Conservation (phyloP, 2,888 invertebrate species). For the Oscheius myriophilus region DNA sequence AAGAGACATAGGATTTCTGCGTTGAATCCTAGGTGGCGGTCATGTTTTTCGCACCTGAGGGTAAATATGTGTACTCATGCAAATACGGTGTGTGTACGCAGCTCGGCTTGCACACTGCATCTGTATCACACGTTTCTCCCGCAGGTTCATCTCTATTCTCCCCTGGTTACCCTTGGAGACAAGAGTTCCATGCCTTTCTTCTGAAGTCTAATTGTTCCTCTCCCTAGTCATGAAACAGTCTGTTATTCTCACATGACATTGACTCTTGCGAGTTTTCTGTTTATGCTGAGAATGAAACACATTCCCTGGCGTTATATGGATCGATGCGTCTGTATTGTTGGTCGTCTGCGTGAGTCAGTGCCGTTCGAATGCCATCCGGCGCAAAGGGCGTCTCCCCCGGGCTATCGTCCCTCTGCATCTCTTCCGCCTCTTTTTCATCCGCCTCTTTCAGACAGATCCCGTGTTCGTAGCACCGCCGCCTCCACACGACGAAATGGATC, state of each 20-base stretch:
- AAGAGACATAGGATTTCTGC: no score
- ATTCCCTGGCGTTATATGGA: conserved; percentile 25
- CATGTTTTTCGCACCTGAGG: no score
- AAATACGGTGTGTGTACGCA: no score
- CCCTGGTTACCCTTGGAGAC: background rate
- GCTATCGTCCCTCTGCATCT: conserved; percentile 1
- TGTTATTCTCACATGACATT: no score
- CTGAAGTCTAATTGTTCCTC: background rate
- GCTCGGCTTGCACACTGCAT: no score
- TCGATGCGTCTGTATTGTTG: conserved; percentile 10
- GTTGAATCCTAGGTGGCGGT: no score
- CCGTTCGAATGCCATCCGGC: conserved; percentile 3
- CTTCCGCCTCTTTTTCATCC: background rate
- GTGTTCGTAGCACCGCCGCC: conserved; percentile 52
- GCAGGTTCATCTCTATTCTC: background rate
- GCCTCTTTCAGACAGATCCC: conserved; percentile 41
- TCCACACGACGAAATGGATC: conserved; percentile 38
- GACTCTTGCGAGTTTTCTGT: no score
- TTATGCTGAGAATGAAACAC: no score
- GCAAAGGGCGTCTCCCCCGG: background rate
- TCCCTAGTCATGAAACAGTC: no score
- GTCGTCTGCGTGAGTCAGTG: conserved; percentile 3
- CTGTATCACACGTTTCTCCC: no score
- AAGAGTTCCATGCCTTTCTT: no score
- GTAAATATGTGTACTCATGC: no score